Conservation (phyloP, 2,888 invertebrate species). For the Scaptomyza flava region DNA sequence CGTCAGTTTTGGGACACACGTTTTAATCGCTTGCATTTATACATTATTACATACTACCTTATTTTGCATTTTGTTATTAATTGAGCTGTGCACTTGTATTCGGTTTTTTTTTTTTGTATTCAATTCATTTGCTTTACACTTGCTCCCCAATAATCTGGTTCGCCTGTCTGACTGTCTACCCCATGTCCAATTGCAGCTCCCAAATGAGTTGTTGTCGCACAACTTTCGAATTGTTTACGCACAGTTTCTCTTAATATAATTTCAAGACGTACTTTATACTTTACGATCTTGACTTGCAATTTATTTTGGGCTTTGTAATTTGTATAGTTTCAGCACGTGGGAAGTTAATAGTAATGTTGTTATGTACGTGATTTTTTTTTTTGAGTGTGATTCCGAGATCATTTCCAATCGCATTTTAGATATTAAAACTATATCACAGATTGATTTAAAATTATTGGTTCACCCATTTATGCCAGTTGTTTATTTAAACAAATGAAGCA, state of each 20-base stretch:
- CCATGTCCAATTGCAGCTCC: constrained; percentile 20
- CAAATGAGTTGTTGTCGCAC: constrained; percentile 53
- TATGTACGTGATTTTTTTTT: constrained; percentile 12
- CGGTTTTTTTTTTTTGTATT: constrained; percentile 1
- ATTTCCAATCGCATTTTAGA: not conserved
- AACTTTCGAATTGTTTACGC: constrained; percentile 64
- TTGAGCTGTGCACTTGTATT: constrained; percentile 49
- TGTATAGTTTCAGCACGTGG: constrained; percentile 33
- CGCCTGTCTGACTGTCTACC: constrained; percentile 7
- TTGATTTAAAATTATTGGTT: constrained; percentile 8
- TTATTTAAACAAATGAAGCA: constrained; percentile 3
- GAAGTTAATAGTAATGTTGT: not conserved
- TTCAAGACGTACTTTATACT: constrained; percentile 27
- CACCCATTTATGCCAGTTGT: constrained; percentile 8
- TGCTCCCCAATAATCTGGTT: constrained; percentile 23
- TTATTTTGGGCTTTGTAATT: constrained; percentile 16
- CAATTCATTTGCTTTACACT: constrained; percentile 44
- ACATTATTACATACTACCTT: not conserved
- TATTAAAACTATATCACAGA: constrained; percentile 8
- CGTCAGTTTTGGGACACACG: constrained; percentile 56
- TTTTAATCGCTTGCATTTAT: constrained; percentile 51
- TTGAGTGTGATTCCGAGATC: not conserved
- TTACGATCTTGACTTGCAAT: constrained; percentile 35
- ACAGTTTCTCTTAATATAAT: constrained; percentile 30
- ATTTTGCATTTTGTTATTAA: constrained; percentile 71